Evolutionary conservation across 2,113 vertebrate genomes (phyloP).

Genomic region (Platycercus adscitus): DNA sequence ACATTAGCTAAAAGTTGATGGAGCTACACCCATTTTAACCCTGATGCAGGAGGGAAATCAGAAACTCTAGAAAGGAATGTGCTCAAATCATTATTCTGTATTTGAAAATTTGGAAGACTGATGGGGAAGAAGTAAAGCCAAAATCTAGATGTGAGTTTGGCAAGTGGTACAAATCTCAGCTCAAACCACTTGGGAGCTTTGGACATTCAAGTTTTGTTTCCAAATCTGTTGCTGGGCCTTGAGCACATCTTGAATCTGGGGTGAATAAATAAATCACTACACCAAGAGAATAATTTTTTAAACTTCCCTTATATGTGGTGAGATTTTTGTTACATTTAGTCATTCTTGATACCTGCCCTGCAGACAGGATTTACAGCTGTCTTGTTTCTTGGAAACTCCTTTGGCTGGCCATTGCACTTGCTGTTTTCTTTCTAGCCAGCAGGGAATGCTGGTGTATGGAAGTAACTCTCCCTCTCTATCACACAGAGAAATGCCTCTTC

Average conservation of each 20-base stretch:
- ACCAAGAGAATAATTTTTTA: not conserved
- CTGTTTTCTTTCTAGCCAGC: conserved; percentile 41
- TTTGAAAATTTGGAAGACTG: not conserved
- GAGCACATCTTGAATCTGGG: not conserved
- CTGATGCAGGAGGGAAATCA: not conserved
- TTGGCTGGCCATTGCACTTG: not conserved
- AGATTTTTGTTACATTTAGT: not conserved
- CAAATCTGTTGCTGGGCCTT: not conserved
- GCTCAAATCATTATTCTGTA: not conserved
- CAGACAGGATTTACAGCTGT: not conserved
- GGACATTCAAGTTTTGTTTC: not conserved
- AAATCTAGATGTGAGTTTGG: not conserved
- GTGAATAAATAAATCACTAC: not conserved
- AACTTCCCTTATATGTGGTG: not conserved
- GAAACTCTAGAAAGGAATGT: not conserved
- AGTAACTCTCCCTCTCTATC: not conserved
- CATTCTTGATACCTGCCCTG: not conserved
- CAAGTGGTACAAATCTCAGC: not conserved
- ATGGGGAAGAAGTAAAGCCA: not conserved
- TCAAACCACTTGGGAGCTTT: not conserved
- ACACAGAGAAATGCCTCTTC: not conserved
- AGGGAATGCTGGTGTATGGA: conserved; percentile 59
- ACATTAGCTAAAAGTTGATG: not conserved
- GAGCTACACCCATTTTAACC: not conserved
- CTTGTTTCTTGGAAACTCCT: not conserved